phyloP scores from a whole-genome alignment of 2,888 invertebrate species.

The Caenorhabditis sp. region DNA sequence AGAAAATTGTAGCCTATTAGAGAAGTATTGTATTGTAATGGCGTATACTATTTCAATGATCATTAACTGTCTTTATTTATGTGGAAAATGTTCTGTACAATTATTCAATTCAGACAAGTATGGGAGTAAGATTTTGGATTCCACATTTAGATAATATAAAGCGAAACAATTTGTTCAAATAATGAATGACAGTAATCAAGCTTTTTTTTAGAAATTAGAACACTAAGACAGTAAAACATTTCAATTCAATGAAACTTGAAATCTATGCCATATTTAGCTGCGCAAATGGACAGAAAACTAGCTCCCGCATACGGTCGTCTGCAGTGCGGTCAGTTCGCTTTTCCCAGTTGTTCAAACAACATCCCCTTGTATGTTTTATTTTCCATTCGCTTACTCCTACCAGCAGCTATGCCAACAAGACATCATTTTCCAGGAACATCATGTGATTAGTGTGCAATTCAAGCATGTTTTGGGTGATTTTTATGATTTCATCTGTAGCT shows the following conservation, averaged over 20 bases:
- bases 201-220: no score
- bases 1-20: conserved; percentile 41
- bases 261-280: background rate
- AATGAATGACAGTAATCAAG: no score
- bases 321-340: conserved; percentile 6
- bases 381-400: conserved; percentile 1
- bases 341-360: conserved; percentile 38
- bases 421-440: background rate
- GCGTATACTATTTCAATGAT: conserved; percentile 29
- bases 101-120: no score
- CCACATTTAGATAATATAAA: no score
- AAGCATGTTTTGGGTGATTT: no score
- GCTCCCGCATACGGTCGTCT: background rate
- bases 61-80: conserved; percentile 10
- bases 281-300: background rate
- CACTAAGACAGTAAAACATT: no score
- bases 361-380: background rate
- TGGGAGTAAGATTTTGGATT: no score
- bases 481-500: no score
- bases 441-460: background rate
- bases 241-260: background rate
- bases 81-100: background rate
- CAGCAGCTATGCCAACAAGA: conserved; percentile 33
- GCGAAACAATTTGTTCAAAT: no score
- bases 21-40: conserved; percentile 38